Conservation (phyloP, 2,797 vertebrate species). For the Toxotes lorentzi region DNA sequence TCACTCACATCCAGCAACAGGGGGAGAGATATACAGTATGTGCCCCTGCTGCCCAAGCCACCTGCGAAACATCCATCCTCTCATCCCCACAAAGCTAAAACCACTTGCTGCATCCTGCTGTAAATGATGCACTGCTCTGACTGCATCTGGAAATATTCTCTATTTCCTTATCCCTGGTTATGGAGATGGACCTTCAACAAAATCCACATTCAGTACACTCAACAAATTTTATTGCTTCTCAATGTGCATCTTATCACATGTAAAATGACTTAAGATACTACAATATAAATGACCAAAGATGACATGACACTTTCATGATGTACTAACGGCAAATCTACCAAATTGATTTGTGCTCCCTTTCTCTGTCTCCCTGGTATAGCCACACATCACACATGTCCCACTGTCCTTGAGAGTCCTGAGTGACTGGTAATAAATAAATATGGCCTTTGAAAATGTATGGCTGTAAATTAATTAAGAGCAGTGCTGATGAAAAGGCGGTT, state of each 20-base stretch:
- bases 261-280: neutral
- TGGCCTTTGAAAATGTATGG: neutral
- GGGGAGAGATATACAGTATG: neutral
- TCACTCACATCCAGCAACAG: constrained; percentile 1
- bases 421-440: neutral
- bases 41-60: neutral
- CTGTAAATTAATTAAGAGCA: constrained; percentile 1
- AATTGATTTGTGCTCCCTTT: neutral
- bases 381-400: neutral
- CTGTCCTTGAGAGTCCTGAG: neutral
- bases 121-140: neutral
- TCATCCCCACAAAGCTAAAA: neutral
- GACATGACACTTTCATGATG: neutral
- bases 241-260: neutral
- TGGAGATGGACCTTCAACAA: neutral
- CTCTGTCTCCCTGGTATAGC: neutral
- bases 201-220: neutral
- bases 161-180: neutral
- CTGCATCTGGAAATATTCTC: neutral
- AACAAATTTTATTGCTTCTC: neutral
- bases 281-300: neutral
- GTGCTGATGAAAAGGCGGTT: constrained; percentile 17
- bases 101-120: neutral
- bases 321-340: neutral
- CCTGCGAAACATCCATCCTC: neutral